Percentiles rank a stretch among this genome's conserved stretches.
Evolutionary conservation across 2,888 invertebrate genomes (phyloP).

Genomic region (Caenorhabditis sp.): DNA sequence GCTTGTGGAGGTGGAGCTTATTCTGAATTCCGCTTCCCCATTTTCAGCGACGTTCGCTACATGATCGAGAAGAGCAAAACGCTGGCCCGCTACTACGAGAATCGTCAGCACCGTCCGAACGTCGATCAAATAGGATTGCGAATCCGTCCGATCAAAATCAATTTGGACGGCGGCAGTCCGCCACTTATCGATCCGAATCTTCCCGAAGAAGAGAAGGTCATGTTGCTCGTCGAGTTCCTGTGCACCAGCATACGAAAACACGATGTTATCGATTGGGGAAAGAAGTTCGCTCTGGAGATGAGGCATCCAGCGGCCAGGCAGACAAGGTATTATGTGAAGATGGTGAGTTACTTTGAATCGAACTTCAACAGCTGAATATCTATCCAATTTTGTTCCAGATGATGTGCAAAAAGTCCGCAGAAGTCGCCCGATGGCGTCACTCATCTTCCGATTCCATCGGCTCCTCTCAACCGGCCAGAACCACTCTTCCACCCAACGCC

Average conservation of each 20-base stretch:
- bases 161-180: slow-evolving; percentile 8
- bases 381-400: slow-evolving; percentile 11
- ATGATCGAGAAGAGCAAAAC: slow-evolving; percentile 46
- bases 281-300: slow-evolving; percentile 36
- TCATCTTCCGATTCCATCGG: too few species aligned
- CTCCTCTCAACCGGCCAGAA: slow-evolving; percentile 29
- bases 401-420: slow-evolving; percentile 12
- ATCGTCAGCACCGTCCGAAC: slow-evolving; percentile 6
- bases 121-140: slow-evolving; percentile 51
- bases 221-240: slow-evolving; percentile 58
- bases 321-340: slow-evolving; percentile 22
- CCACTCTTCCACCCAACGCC: slow-evolving; percentile 41
- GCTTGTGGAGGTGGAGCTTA: too few species aligned
- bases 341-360: slow-evolving; percentile 6
- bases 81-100: slow-evolving; percentile 19
- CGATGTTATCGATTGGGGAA: slow-evolving; percentile 46
- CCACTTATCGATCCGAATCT: slow-evolving; percentile 22
- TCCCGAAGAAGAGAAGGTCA: slow-evolving; percentile 50
- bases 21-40: neutral
- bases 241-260: slow-evolving; percentile 50
- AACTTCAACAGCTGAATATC: too few species aligned
- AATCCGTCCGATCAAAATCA: slow-evolving; percentile 36
- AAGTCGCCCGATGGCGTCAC: slow-evolving; percentile 29
- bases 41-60: slow-evolving; percentile 56
- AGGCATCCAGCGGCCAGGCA: slow-evolving; percentile 2